Percentiles rank a stretch among this genome's conserved stretches.
Conservation (phyloP, 2,113 vertebrate genomes). For the Nothocercus nigrocapillus region DNA sequence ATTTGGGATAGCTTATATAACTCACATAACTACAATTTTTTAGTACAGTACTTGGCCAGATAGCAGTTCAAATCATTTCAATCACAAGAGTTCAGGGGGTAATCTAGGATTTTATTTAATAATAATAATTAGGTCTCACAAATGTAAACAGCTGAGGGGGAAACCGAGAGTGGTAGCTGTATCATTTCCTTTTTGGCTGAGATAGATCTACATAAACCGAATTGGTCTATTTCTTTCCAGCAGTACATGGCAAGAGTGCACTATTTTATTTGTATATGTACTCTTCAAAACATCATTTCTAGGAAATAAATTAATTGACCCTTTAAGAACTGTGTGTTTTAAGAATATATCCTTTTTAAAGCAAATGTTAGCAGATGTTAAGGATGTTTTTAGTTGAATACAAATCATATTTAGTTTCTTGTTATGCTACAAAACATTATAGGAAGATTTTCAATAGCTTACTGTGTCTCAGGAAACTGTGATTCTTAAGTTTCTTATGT, state of each 20-base stretch:
- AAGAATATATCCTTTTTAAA: neutral
- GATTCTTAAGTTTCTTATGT: neutral
- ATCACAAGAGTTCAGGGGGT: neutral
- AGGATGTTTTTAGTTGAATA: neutral
- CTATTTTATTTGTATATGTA: neutral
- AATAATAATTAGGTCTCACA: neutral
- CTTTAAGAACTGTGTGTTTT: neutral
- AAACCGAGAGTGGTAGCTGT: conserved; percentile 33
- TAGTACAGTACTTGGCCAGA: neutral
- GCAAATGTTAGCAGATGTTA: neutral
- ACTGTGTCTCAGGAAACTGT: neutral
- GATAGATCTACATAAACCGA: neutral
- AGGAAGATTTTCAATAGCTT: neutral
- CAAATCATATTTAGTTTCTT: neutral
- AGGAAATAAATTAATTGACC: neutral
- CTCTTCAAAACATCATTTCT: conserved; percentile 3
- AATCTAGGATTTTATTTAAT: conserved; percentile 25
- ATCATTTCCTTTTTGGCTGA: conserved; percentile 48
- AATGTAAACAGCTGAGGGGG: neutral
- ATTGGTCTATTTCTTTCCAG: neutral
- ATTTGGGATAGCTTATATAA: neutral
- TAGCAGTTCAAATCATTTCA: neutral
- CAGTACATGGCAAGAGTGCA: neutral
- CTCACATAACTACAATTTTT: neutral
- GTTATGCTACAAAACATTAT: neutral